Base-by-base conservation (phyloP, 2,797 vertebrate species). In the Sylvilagus floridanus region DNA sequence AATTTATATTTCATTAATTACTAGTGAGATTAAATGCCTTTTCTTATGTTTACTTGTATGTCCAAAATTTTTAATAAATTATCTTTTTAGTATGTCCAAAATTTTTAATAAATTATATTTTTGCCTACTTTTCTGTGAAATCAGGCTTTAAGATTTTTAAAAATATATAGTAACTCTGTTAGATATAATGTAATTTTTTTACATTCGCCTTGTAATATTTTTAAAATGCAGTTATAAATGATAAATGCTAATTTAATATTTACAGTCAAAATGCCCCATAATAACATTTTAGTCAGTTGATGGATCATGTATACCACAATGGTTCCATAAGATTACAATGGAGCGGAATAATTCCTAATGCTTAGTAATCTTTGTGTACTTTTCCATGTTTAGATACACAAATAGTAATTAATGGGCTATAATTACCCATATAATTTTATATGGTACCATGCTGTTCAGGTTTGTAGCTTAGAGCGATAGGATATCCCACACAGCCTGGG, bases 131-230 rank as follows among this genome's bases (percentile, higher is more conserved):
- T 84, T 95, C 16, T 62, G 72, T 86, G 85, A 79, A 85, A 54
- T 91, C 14, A 89, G 57, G 62, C 78, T 84, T 14, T 87, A 84
- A 32, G 4, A 84, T 72, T 85, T 85, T 47, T 47, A 47, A 2
- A 62, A 78, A 97, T 54, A 37, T 32, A 22, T 42, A 68, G 72
- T 52, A 79, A 71, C 7, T 71, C 19, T 90, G 50, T 71, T 88
- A 30, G 68, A 71, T 68, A 76, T 60, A 28, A 69, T 35, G 83
- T 4, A 1, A 32, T 7, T 57, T 92, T 91, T 84, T 87, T 32
- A 50, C 17, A 78, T 92, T 82, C 90, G 11, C 4, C 12, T 90
- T 89, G 86, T 92, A 72, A n/a, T 72, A 24, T 69, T 94, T 94
- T 93, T 89, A 30, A 76, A 87, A n/a, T 10, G 82, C 1, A 79